Evolutionary conservation across 2,797 vertebrate species (phyloP).

Genomic region (Lepus oiostolus): DNA sequence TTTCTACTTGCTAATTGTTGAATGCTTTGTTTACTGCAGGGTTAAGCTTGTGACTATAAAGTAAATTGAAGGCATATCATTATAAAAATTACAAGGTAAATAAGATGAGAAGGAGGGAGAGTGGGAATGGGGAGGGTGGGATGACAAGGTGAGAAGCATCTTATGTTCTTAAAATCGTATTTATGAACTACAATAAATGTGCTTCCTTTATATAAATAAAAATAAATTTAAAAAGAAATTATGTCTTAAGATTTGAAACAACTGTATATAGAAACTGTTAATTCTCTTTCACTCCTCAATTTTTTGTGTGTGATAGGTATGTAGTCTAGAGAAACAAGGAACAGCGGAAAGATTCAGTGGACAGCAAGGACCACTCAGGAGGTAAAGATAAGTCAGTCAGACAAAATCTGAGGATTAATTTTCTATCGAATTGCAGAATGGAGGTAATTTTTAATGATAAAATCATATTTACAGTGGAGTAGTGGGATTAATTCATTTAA

Average conservation of each 20-base stretch:
- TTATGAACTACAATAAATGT: too few relatives aligned
- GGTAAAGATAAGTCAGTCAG: background rate
- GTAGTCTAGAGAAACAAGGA: background rate
- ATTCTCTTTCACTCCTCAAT: background rate
- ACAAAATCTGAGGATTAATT: background rate
- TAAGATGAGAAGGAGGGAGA: too few relatives aligned
- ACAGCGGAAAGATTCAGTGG: background rate
- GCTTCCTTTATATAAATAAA: too few relatives aligned
- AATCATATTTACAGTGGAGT: background rate
- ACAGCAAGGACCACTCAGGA: background rate
- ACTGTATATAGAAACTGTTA: background rate
- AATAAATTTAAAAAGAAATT: background rate
- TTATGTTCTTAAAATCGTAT: too few relatives aligned
- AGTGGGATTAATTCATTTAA: background rate
- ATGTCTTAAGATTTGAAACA: slow-evolving; percentile 12
- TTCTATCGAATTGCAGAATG: background rate
- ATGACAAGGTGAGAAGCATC: too few relatives aligned
- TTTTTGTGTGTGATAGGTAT: background rate
- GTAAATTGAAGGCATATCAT: too few relatives aligned
- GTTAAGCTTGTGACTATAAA: too few relatives aligned
- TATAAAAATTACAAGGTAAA: too few relatives aligned
- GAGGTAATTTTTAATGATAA: background rate
- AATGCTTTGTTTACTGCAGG: too few relatives aligned
- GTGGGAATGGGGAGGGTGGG: too few relatives aligned
- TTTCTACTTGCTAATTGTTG: too few relatives aligned